Base-by-base conservation (phyloP, 2,797 vertebrate genomes). In the Hapalemur alaotrensis region DNA sequence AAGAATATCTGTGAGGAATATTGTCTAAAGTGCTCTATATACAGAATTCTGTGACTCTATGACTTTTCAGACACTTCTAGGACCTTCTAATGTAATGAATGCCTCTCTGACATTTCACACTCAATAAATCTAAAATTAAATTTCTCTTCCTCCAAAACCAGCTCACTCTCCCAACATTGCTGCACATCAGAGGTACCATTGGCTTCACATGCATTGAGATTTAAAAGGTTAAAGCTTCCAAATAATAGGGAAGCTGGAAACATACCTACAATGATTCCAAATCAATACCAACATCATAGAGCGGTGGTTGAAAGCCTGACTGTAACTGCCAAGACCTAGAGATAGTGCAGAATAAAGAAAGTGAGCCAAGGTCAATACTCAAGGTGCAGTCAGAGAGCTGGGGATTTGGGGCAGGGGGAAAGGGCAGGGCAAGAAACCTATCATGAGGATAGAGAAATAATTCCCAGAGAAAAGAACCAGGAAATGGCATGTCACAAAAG, bases 121-220 rank as follows among this genome's bases (percentile, higher is more conserved):
- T 93, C 57, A 93, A 2, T 90, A 4, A 54, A 86, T 78, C n/a
- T 67, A 86, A 92, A 95, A 52, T 86, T 38, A 78, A 72, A 73
- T 72, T 90, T 63, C 8, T 61, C 32, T 91, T n/a, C 13, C 35
- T 38, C 41, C 9, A 2, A 81, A 85, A 48, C 14, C 28, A 61
- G 61, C 13, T 90, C 35, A 90, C 8, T 83, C 63, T 78, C 65
- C 22, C 59, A 69, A 94, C 8, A 72, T 25, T 78, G 38, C 13
- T 78, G 41, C 12, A 48, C 10, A 57, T 57, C 32, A 75, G 5
- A 78, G 35, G 10, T 54, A 32, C 41, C 78, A 41, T 35, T 67
- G 57, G 35, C 22, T 30, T 82, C 43, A 84, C 13, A 70, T 84
- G 83, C 67, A 82, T 28, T 70, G 38, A 73, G 20, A 94, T 46